phyloP scores from a whole-genome alignment of 2,113 vertebrate genomes.

The Salvator merianae region DNA sequence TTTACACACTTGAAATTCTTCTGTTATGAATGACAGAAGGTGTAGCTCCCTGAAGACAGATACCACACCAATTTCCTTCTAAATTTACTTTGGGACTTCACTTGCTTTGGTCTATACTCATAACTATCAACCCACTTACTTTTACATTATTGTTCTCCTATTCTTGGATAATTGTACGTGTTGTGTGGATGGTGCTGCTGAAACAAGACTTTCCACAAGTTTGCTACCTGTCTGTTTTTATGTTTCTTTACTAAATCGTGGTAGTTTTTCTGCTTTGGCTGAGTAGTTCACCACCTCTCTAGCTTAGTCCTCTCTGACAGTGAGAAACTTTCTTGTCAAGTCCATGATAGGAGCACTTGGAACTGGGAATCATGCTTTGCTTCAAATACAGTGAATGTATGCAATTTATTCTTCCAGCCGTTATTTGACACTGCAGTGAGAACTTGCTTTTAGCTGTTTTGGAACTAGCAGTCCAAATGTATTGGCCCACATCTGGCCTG shows the following conservation, averaged over 20 bases:
- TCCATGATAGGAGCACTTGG: neutral
- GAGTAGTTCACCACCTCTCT: neutral
- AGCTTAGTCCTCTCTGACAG: neutral
- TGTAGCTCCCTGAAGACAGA: no score
- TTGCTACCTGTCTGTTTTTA: no score
- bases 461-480: neutral
- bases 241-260: no score
- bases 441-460: neutral
- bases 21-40: no score
- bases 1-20: no score
- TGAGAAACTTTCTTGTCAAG: neutral
- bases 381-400: accelerated
- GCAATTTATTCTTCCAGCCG: neutral
- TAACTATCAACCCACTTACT: neutral
- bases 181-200: no score
- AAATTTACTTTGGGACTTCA: neutral
- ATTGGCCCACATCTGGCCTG: neutral
- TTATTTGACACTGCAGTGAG: neutral
- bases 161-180: no score
- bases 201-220: no score
- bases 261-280: neutral
- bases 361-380: neutral
- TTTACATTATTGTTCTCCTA: no score
- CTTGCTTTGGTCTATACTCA: neutral
- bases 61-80: neutral